A percentile compares a stretch with the other conserved stretches of the same genome.
phyloP scores from a whole-genome alignment of 1,140 invertebrate genomes.

The Zaprionus capensis region DNA sequence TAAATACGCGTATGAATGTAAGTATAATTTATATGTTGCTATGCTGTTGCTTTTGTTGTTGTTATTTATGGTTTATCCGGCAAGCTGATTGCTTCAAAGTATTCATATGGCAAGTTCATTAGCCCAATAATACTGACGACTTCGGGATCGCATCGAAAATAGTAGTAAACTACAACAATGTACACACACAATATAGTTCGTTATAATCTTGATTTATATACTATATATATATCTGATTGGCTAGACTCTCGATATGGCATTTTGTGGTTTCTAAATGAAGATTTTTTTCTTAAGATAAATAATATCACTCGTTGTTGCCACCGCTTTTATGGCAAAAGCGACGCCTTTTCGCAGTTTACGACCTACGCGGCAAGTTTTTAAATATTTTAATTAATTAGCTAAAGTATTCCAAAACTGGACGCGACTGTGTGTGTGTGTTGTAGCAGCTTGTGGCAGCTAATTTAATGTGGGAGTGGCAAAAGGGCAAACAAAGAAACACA shows the following conservation, averaged over 20 bases:
- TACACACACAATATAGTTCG: constrained; percentile 9
- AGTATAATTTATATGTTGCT: constrained; percentile 26
- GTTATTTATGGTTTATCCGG: constrained; percentile 33
- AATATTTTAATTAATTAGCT: constrained; percentile 61
- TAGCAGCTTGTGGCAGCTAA: constrained; percentile 13
- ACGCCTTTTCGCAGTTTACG: constrained; percentile 53
- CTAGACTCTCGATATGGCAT: constrained; percentile 41
- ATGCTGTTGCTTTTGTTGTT: constrained; percentile 12
- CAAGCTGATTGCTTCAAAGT: constrained; percentile 38
- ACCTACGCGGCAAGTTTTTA: constrained; percentile 43
- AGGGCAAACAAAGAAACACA: constrained; percentile 24
- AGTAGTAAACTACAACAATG: background rate
- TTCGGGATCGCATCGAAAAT: background rate
- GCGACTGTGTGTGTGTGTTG: constrained; percentile 15
- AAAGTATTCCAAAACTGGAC: constrained; percentile 32
- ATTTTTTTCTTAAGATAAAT: constrained; percentile 37
- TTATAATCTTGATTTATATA: constrained; percentile 47
- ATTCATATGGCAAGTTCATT: constrained; percentile 54
- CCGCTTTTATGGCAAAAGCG: constrained; percentile 48
- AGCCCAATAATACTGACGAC: constrained; percentile 28
- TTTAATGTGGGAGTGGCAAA: constrained; percentile 35
- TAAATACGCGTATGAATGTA: constrained; percentile 34
- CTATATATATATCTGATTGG: constrained; percentile 21
- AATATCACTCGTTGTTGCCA: constrained; percentile 29
- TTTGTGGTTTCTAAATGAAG: constrained; percentile 53